phyloP scores from a whole-genome alignment of 2,113 vertebrate genomes.

The Sylvicapra grimmia region DNA sequence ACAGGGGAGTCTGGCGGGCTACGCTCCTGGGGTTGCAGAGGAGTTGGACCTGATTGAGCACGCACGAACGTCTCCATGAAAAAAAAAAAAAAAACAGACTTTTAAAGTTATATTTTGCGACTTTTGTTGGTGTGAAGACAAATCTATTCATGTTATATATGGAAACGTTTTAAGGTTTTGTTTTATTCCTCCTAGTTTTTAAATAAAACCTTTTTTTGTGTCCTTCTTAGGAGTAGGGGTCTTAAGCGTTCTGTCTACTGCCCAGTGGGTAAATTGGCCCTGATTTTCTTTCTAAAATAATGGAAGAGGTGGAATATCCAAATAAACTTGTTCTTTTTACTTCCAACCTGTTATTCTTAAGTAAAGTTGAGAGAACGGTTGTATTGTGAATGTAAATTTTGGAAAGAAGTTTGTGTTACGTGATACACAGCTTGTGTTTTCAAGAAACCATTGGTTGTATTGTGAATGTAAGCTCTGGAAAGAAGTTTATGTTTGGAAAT shows the following conservation, averaged over 20 bases:
- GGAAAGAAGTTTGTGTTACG: neutral
- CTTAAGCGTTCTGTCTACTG: neutral
- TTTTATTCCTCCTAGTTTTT: neutral
- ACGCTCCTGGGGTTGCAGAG: neutral
- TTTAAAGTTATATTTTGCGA: neutral
- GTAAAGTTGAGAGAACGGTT: neutral
- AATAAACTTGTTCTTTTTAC: neutral
- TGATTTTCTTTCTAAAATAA: neutral
- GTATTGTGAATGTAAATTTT: slow-evolving; percentile 13
- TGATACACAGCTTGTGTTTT: neutral
- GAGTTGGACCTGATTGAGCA: neutral
- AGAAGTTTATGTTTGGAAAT: neutral
- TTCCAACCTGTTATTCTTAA: neutral
- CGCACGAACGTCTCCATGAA: neutral
- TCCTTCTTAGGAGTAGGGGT: neutral
- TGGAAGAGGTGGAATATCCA: neutral
- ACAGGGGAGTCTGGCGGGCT: neutral
- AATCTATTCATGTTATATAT: neutral
- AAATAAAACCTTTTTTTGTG: neutral
- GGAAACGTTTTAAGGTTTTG: neutral
- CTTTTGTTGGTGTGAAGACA: neutral
- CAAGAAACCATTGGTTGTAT: neutral
- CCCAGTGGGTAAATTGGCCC: neutral
- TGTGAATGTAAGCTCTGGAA: slow-evolving; percentile 15
- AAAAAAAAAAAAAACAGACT: neutral